These are phyloP conservation scores for Acholoe squamosa DNA, from an alignment of 2,888 invertebrate genomes.

Conservation along the genomic window DNA sequence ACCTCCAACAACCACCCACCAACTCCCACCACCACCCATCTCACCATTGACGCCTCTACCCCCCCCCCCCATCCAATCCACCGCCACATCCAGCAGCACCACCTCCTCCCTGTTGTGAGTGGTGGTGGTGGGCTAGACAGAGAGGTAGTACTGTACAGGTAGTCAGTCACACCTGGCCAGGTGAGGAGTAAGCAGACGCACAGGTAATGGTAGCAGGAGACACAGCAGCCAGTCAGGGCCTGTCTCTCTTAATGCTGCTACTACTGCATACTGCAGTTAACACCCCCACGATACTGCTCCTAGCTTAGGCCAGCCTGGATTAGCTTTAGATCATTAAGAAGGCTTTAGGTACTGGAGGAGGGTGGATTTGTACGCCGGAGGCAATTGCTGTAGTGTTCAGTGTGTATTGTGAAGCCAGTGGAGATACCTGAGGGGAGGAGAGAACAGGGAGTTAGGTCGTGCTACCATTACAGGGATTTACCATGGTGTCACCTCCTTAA, in stretches of 20 bases:
- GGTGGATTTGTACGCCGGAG: too few relatives aligned
- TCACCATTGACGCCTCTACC: too few relatives aligned
- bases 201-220: not conserved
- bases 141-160: not conserved
- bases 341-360: too few relatives aligned
- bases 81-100: not conserved
- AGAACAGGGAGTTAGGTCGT: not conserved
- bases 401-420: not conserved
- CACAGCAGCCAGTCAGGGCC: not conserved
- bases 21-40: not conserved
- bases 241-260: not conserved
- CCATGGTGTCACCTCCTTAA: too few relatives aligned
- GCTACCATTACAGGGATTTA: too few relatives aligned
- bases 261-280: not conserved
- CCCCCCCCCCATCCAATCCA: not conserved
- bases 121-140: not conserved
- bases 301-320: not conserved
- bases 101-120: not conserved
- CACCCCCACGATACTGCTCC: not conserved
- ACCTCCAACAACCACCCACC: not conserved
- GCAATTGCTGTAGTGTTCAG: too few relatives aligned
- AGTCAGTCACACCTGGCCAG: not conserved
- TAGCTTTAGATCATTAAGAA: not conserved
- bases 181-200: not conserved
- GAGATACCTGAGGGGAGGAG: not conserved